phyloP scores from a whole-genome alignment of 2,113 vertebrate genomes.

The Thermophis baileyi region DNA sequence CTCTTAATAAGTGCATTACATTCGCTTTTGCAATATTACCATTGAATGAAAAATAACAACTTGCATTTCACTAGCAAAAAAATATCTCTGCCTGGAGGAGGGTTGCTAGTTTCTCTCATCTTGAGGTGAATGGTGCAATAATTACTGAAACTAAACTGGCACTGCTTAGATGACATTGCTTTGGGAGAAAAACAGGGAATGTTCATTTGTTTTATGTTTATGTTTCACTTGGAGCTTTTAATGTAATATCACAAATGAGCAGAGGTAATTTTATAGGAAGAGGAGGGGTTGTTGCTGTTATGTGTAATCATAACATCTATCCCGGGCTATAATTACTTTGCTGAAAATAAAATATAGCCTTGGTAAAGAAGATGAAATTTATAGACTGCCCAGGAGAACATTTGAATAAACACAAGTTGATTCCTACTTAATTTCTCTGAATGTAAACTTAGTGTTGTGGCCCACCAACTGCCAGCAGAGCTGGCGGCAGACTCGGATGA shows the following conservation, averaged over 20 bases:
- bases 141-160: background rate
- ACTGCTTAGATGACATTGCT: background rate
- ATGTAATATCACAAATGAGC: background rate
- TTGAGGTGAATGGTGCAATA: background rate
- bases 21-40: background rate
- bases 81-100: background rate
- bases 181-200: background rate
- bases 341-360: background rate
- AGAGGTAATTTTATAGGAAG: background rate
- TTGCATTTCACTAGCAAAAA: background rate
- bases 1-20: background rate
- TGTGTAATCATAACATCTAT: background rate
- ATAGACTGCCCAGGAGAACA: background rate
- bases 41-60: background rate
- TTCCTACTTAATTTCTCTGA: background rate
- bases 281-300: background rate
- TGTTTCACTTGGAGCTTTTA: background rate
- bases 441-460: background rate
- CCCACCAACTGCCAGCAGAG: no score
- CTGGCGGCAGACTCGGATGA: no score
- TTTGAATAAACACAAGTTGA: background rate
- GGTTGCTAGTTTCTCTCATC: background rate
- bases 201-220: background rate
- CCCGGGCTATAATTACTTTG: background rate
- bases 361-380: slow-evolving; percentile 5